A percentile compares a stretch with the other conserved stretches of the same genome.
Evolutionary conservation across 2,797 vertebrate species (phyloP).

Genomic region (Epinephelus awoara): DNA sequence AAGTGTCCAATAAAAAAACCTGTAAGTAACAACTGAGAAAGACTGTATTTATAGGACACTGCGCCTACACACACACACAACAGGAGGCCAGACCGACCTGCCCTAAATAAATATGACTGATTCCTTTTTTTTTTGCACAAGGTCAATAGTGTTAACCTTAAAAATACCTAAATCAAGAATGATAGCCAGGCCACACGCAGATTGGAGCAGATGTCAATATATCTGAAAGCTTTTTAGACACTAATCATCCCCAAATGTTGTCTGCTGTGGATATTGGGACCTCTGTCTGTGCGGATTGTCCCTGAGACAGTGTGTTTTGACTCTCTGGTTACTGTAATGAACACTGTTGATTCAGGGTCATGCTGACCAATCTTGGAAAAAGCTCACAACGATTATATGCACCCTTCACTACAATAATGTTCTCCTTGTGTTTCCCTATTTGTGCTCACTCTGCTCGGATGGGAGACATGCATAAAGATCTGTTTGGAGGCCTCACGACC

Average conservation of each 20-base stretch:
- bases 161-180: not conserved
- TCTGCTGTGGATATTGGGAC: constrained; percentile 40
- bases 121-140: constrained; percentile 12
- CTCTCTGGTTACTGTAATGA: constrained; percentile 68
- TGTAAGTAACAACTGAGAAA: not conserved
- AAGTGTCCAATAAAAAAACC: not conserved
- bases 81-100: not conserved
- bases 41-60: not conserved
- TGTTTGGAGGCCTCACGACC: not conserved
- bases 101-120: constrained; percentile 13
- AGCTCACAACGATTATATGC: constrained; percentile 64
- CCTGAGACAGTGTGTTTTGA: constrained; percentile 23
- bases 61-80: constrained; percentile 12
- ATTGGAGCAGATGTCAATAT: constrained; percentile 32
- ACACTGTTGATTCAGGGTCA: constrained; percentile 73
- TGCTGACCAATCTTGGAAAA: constrained; percentile 63
- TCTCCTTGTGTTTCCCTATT: constrained; percentile 18
- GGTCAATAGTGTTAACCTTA: not conserved
- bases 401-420: constrained; percentile 6
- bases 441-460: constrained; percentile 23
- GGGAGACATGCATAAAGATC: constrained; percentile 13
- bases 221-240: constrained; percentile 19
- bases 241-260: constrained; percentile 50
- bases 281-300: constrained; percentile 22
- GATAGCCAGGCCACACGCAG: not conserved